A percentile compares a stretch with the other conserved stretches of the same genome.
These are phyloP conservation scores for Mythimna ferrago DNA, from an alignment of 2,888 invertebrate species.

Conservation along the genomic window DNA sequence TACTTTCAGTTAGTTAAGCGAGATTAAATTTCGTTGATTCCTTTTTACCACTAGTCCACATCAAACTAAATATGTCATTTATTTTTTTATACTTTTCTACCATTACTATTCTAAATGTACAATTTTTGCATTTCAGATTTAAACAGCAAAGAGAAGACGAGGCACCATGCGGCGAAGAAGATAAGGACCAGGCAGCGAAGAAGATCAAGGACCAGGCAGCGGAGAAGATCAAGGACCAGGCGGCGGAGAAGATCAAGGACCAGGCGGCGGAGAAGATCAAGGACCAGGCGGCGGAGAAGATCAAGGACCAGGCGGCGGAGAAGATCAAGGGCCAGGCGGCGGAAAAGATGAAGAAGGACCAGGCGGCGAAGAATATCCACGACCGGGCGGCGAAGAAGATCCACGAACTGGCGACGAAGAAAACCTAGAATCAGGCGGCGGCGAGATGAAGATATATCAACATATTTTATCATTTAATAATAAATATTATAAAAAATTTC, in stretches of 20 bases:
- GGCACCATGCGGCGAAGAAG: neutral
- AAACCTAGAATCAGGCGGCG: neutral
- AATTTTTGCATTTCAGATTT: slow-evolving; percentile 14
- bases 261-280: neutral
- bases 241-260: neutral
- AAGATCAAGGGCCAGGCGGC: neutral
- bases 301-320: too few species aligned
- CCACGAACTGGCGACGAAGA: neutral
- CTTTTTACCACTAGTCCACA: too few species aligned
- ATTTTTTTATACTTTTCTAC: neutral
- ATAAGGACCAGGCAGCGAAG: neutral
- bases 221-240: neutral
- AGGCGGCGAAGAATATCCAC: neutral
- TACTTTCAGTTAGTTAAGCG: too few species aligned
- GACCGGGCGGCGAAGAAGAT: neutral
- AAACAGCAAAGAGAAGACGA: neutral
- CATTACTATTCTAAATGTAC: neutral
- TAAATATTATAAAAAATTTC: too few species aligned
- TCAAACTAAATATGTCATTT: neutral
- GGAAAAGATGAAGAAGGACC: neutral
- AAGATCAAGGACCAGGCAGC: neutral
- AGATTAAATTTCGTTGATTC: neutral
- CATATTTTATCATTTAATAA: too few species aligned
- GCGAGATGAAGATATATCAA: neutral
- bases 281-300: neutral